These are phyloP conservation scores for Girardinus metallicus DNA, from an alignment of 2,797 vertebrate genomes.

Conservation along the genomic window DNA sequence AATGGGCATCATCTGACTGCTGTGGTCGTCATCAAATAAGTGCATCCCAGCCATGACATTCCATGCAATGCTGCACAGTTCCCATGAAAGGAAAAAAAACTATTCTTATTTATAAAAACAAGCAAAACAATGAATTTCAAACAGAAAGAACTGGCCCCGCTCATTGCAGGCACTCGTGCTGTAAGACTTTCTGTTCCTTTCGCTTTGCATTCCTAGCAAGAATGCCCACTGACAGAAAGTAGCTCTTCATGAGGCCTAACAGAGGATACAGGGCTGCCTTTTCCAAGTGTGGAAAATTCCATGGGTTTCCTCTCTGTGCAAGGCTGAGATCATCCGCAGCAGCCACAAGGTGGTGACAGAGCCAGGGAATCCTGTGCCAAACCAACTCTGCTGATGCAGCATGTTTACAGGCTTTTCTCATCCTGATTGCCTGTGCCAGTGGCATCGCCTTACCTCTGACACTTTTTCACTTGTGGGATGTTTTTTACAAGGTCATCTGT, in stretches of 20 bases:
- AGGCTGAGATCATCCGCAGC: not conserved
- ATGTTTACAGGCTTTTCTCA: conserved; percentile 8
- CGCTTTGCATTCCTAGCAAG: conserved; percentile 14
- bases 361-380: conserved; percentile 26
- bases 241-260: conserved; percentile 10
- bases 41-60: conserved; percentile 1
- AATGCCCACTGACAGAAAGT: conserved; percentile 19
- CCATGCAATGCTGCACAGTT: not conserved
- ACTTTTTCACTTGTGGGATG: not conserved
- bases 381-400: conserved; percentile 47
- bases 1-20: conserved; percentile 41
- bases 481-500: not conserved
- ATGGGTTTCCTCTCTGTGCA: conserved; percentile 9
- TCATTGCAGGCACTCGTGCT: not conserved
- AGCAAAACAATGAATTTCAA: not conserved
- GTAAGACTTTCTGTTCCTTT: not conserved
- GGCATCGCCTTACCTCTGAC: not conserved
- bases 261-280: conserved; percentile 20
- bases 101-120: not conserved
- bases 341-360: conserved; percentile 66
- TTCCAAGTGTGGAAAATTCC: conserved; percentile 70
- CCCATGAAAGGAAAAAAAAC: not conserved
- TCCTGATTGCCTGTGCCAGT: not conserved
- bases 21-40: not conserved
- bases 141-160: not conserved